Conservation (phyloP, 2,797 vertebrate species). For the Melanotaenia nigrans region DNA sequence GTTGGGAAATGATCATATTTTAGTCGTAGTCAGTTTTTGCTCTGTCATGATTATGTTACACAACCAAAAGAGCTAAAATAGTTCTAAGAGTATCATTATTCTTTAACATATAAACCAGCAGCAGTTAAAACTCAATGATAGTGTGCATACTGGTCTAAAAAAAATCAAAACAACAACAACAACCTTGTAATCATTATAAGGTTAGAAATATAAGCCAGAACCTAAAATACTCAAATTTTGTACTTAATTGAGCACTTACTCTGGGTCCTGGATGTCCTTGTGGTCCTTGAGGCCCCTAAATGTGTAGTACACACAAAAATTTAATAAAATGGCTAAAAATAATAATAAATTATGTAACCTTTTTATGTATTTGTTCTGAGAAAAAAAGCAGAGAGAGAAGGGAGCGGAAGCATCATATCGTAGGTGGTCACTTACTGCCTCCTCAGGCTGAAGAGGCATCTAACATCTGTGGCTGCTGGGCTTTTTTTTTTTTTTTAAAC, state of each 20-base stretch:
- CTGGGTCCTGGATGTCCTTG: constrained; percentile 89
- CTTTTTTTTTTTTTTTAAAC: not conserved
- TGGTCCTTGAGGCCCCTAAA: constrained; percentile 92
- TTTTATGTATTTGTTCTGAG: too few species aligned
- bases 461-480: constrained; percentile 23
- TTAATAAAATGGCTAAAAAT: not conserved
- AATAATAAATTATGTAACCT: not conserved
- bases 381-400: too few species aligned
- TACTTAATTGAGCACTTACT: constrained; percentile 80
- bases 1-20: constrained; percentile 9
- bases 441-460: constrained; percentile 26
- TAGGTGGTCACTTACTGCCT: constrained; percentile 37
- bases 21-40: constrained; percentile 2
- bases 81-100: not conserved
- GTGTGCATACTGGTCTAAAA: not conserved
- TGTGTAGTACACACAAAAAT: constrained; percentile 58
- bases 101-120: not conserved
- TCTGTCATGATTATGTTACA: not conserved
- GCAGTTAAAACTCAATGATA: not conserved
- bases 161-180: too few species aligned
- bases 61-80: not conserved
- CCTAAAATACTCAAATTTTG: not conserved
- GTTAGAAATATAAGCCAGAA: not conserved
- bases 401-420: not conserved
- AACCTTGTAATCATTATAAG: not conserved